phyloP scores from a whole-genome alignment of 2,888 invertebrate species.

The Rhingia campestris region DNA sequence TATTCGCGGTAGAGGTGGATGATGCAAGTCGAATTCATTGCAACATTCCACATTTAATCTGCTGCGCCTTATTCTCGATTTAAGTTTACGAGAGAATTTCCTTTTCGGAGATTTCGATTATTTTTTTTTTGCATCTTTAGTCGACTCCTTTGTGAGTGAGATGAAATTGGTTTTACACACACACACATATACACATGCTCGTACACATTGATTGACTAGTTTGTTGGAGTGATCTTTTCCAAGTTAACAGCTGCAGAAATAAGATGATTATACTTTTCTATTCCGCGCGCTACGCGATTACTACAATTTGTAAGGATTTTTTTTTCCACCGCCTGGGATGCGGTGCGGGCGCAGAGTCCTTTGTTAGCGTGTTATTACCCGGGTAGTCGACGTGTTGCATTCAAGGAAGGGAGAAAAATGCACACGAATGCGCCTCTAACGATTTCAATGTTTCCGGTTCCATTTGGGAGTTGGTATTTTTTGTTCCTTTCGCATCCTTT shows the following conservation, averaged over 20 bases:
- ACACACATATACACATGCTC: not conserved
- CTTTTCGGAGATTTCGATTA: not conserved
- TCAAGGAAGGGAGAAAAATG: slow-evolving; percentile 27
- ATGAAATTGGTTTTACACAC: slow-evolving; percentile 7
- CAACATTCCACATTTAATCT: slow-evolving; percentile 3
- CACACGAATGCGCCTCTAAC: slow-evolving; percentile 61
- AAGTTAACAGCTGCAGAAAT: slow-evolving; percentile 29
- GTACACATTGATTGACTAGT: not conserved
- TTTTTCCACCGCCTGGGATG: not conserved
- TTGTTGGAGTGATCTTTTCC: slow-evolving; percentile 18
- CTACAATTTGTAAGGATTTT: slow-evolving; percentile 17
- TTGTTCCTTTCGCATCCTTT: not conserved
- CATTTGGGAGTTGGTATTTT: slow-evolving; percentile 15
- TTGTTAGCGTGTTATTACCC: slow-evolving; percentile 63
- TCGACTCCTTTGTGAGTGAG: slow-evolving; percentile 17
- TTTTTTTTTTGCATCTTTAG: not conserved
- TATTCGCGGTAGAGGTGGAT: too few relatives aligned
- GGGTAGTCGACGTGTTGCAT: slow-evolving; percentile 59
- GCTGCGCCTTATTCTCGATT: slow-evolving; percentile 9
- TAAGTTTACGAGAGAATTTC: slow-evolving; percentile 3
- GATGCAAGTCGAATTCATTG: not conserved
- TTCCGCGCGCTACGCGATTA: slow-evolving; percentile 31
- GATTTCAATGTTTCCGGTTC: slow-evolving; percentile 64
- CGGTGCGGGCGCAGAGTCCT: slow-evolving; percentile 4
- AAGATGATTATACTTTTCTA: slow-evolving; percentile 23